These are phyloP conservation scores for Ciconia nigra DNA, from an alignment of 2,797 vertebrate species.

Conservation along the genomic window DNA sequence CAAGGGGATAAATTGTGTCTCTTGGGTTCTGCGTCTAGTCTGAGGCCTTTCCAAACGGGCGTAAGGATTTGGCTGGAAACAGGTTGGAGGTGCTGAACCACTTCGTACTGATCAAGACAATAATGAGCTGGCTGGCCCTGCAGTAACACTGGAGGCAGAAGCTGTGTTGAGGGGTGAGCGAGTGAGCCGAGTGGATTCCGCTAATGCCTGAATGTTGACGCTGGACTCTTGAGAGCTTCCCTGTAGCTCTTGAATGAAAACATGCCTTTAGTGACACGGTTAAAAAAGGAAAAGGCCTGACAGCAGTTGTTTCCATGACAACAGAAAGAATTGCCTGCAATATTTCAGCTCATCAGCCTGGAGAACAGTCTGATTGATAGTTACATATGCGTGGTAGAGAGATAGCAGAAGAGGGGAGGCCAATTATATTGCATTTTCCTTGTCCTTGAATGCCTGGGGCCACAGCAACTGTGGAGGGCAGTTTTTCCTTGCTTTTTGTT, in stretches of 20 bases:
- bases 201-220: neutral
- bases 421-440: constrained; percentile 31
- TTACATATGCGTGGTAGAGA: neutral
- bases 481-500: neutral
- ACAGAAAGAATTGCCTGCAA: constrained; percentile 63
- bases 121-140: neutral
- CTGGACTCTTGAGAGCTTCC: neutral
- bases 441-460: neutral
- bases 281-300: constrained; percentile 32
- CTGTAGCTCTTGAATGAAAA: neutral
- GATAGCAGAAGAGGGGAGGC: neutral
- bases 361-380: constrained; percentile 59
- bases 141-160: neutral
- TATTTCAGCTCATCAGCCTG: constrained; percentile 63
- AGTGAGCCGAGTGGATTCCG: neutral
- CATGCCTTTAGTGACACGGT: constrained; percentile 24
- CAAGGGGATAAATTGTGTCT: neutral
- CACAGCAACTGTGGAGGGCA: neutral
- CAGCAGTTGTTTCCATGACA: constrained; percentile 71
- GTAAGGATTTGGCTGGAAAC: neutral
- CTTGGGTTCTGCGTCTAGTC: neutral
- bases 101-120: neutral
- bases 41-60: neutral
- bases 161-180: neutral
- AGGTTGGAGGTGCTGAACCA: neutral